Percentiles rank a stretch among this genome's conserved stretches.
phyloP scores from a whole-genome alignment of 2,113 vertebrate species.

The Picathartes gymnocephalus region DNA sequence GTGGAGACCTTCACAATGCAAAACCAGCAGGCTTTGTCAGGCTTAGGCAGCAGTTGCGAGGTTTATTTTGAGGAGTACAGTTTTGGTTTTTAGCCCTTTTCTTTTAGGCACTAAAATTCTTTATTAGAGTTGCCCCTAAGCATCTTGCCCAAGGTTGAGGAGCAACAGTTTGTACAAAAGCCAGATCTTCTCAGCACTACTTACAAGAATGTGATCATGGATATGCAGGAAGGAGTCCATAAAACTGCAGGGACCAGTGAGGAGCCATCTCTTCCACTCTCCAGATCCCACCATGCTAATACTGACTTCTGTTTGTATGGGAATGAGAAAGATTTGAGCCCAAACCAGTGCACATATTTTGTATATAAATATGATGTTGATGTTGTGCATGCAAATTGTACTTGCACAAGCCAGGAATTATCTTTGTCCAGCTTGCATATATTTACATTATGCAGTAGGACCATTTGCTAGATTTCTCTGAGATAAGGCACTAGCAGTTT shows the following conservation, averaged over 20 bases:
- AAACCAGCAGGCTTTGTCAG: accelerated
- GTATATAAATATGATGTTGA: neutral
- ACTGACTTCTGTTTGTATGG: neutral
- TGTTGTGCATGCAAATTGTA: neutral
- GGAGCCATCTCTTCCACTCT: neutral
- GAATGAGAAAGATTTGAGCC: neutral
- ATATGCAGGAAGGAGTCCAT: neutral
- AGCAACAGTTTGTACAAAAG: neutral
- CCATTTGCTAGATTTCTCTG: neutral
- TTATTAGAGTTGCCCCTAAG: neutral
- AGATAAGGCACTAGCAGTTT: neutral
- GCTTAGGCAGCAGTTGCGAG: neutral
- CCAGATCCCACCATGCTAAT: neutral
- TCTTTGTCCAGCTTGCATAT: neutral
- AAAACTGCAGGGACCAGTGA: neutral
- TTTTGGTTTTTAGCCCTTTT: neutral
- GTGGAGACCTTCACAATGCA: neutral
- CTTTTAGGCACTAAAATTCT: neutral
- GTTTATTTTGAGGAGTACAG: neutral
- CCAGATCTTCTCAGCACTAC: neutral
- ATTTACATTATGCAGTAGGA: neutral
- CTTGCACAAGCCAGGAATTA: neutral
- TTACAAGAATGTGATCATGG: neutral
- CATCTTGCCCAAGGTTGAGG: neutral
- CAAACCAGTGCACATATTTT: neutral